Evolutionary conservation across 1,140 invertebrate species (phyloP), one percentile per base, ranked within the genome.

Genomic region (Mesaphorura yosii): DNA sequence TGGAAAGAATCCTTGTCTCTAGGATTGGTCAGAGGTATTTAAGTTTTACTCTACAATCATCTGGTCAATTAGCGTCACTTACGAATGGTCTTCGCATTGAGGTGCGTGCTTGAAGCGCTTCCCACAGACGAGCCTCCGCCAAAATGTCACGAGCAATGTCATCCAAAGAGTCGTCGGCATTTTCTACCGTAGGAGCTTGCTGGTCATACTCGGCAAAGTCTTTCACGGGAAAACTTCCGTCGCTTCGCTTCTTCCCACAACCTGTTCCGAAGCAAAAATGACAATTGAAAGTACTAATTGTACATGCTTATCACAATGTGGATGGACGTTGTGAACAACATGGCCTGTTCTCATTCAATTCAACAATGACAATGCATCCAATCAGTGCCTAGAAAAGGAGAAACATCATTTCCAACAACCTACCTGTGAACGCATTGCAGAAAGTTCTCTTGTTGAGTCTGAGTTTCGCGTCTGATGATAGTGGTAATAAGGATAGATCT

Each of bases 81-180:
- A 40, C 76, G 70, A 51, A 76, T 68, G n/a, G 74, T 70, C 23
- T 82, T 71, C 65, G 83, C 80, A 17, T 76, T 73, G 62, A 79
- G 77, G 3, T 81, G 80, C 64, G 83, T 34, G 59, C 81, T 62
- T 84, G 81, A 37, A 84, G 79, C 2, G 81, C 81, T 63, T 84
- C 82, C 74, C 79, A 83, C 6, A 83, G 71, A 65, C 83, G 83
- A 0, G 82, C 81, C 68, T 84, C 81, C 0, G 80, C 81, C 64
- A 84, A 72, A 7, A 84, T 83, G 66, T 84, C 81, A 42, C 81
- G 73, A 40, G 79, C 81, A 0, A 84, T 69, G 56, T 85, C 82
- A 51, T 82, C 81, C 1, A 83, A 76, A 2, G 78, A 76, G 6
- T 78, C 77, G 57, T 83, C 81, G 0, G 77, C 75, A 60, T 76